Percentiles rank a stretch among this genome's conserved stretches.
Conservation (phyloP, 2,888 invertebrate species). For the Drosophila prostipennis region DNA sequence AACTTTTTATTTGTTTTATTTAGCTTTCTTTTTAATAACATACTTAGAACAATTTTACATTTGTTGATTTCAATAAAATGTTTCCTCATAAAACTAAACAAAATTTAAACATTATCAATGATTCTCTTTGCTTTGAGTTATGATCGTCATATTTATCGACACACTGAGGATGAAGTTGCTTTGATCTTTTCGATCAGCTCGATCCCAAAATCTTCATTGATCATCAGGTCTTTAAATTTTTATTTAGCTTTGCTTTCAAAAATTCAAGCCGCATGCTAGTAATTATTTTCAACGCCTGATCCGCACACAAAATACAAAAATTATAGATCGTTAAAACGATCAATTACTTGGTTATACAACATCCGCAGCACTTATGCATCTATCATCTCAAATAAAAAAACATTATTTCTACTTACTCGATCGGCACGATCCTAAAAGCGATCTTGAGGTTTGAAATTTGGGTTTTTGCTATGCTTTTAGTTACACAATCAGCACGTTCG, state of each 20-base stretch:
- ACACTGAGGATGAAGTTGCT: neutral
- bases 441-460: neutral
- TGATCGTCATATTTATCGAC: neutral
- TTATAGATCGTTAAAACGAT: slow-evolving; percentile 4
- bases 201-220: neutral
- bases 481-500: slow-evolving; percentile 14
- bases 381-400: slow-evolving; percentile 1
- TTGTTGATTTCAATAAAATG: no score
- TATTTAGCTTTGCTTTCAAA: neutral
- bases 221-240: no score
- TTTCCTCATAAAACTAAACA: no score
- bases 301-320: neutral
- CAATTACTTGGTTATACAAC: slow-evolving; percentile 28
- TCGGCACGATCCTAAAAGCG: slow-evolving; percentile 16
- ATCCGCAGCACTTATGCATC: slow-evolving; percentile 17
- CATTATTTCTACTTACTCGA: slow-evolving; percentile 7
- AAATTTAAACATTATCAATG: neutral
- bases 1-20: neutral
- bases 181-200: neutral
- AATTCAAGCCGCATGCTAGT: slow-evolving; percentile 1
- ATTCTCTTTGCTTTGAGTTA: neutral
- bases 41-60: no score
- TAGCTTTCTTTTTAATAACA: neutral
- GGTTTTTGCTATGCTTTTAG: neutral
- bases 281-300: neutral